Conservation (phyloP, 2,113 vertebrate genomes). For the Lasiurus cinereus region DNA sequence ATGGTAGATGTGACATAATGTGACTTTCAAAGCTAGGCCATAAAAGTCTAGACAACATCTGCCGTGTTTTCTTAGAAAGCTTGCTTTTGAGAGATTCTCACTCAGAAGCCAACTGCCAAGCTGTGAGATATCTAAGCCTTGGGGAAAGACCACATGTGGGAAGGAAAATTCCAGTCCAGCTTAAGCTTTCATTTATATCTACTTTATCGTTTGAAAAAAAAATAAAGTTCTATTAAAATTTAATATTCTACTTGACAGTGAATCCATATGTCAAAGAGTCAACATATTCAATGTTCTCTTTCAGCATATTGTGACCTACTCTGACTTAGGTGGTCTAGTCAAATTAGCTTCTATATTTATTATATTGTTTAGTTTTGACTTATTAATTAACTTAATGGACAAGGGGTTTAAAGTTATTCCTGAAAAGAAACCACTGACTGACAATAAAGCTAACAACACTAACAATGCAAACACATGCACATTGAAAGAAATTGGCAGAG, state of each 20-base stretch:
- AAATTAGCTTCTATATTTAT: not conserved
- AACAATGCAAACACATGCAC: not conserved
- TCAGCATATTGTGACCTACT: not conserved
- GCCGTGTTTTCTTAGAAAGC: not conserved
- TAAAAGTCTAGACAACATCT: not conserved
- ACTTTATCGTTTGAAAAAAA: constrained; percentile 27
- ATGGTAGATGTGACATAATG: not conserved
- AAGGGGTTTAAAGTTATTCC: not conserved
- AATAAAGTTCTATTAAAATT: constrained; percentile 23
- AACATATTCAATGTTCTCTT: not conserved
- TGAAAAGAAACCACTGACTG: not conserved
- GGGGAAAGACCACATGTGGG: not conserved
- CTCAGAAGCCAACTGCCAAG: not conserved
- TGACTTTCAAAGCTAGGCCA: not conserved
- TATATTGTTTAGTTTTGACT: not conserved
- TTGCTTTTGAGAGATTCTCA: not conserved
- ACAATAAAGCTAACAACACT: not conserved
- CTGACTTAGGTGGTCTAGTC: not conserved
- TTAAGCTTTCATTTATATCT: not conserved
- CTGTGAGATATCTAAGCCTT: not conserved
- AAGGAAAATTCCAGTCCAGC: not conserved
- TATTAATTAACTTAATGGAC: not conserved
- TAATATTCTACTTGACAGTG: not conserved
- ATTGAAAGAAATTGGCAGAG: not conserved
- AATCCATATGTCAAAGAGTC: not conserved